These are phyloP conservation scores for Ceuthmochares aereus DNA, from an alignment of 2,113 vertebrate genomes.

Conservation along the genomic window DNA sequence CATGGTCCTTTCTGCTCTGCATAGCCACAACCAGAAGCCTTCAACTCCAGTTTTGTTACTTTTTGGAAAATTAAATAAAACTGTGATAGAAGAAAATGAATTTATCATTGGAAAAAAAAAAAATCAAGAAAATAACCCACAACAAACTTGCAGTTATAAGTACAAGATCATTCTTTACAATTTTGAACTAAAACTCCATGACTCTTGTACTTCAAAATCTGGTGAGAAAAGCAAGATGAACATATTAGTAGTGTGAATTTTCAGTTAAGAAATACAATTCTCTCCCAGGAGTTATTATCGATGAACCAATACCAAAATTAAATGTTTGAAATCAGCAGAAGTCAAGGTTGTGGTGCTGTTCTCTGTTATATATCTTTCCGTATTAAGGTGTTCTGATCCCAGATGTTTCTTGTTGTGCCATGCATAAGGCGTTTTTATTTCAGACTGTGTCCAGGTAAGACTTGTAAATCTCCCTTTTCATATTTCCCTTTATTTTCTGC, in stretches of 20 bases:
- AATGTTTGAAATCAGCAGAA: neutral
- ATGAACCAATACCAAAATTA: neutral
- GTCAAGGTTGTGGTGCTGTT: neutral
- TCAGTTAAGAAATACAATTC: neutral
- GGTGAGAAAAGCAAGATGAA: neutral
- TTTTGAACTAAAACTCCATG: constrained; percentile 26
- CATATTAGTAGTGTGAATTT: neutral
- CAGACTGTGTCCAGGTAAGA: neutral
- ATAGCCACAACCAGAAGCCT: fast-evolving
- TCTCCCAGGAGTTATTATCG: neutral
- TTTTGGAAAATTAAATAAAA: neutral
- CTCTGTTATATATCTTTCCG: neutral
- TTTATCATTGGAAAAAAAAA: neutral
- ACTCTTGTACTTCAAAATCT: neutral
- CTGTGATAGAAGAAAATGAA: neutral
- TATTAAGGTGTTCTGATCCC: neutral
- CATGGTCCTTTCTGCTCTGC: neutral
- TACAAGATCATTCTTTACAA: neutral
- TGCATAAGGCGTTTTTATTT: neutral
- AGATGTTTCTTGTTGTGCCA: neutral
- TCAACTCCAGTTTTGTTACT: neutral
- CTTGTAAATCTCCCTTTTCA: neutral
- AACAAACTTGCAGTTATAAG: neutral
- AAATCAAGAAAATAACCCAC: neutral
- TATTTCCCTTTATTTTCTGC: neutral